phyloP scores from a whole-genome alignment of 2,888 invertebrate species.

The Lasioglossum figueresi region DNA sequence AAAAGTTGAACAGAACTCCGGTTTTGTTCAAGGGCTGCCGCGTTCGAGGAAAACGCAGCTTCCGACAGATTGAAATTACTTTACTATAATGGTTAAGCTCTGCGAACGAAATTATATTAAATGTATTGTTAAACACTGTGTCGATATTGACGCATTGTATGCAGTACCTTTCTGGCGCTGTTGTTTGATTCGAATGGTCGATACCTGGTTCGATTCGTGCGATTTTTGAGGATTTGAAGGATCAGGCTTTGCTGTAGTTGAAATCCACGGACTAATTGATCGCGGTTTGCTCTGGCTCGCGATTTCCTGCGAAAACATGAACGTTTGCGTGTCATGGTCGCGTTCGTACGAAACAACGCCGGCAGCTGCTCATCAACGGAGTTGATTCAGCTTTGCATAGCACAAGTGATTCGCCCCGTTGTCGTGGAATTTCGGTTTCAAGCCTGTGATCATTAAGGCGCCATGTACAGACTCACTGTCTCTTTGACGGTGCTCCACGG shows the following conservation, averaged over 20 bases:
- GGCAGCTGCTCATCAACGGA: constrained; percentile 56
- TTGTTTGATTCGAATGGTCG: background rate
- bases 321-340: constrained; percentile 40
- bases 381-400: constrained; percentile 53
- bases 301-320: constrained; percentile 49
- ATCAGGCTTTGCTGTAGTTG: background rate
- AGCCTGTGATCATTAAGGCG: constrained; percentile 56
- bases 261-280: constrained; percentile 27
- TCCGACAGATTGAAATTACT: background rate
- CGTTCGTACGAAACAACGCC: constrained; percentile 41
- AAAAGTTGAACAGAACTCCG: background rate
- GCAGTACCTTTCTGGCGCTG: background rate
- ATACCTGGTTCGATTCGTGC: background rate
- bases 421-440: constrained; percentile 54
- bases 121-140: background rate
- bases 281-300: constrained; percentile 33
- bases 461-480: constrained; percentile 10
- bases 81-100: background rate
- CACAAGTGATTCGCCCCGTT: constrained; percentile 52
- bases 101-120: background rate
- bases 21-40: background rate
- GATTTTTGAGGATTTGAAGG: background rate
- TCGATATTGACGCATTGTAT: background rate
- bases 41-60: background rate
- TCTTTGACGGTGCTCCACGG: constrained; percentile 50